Percentiles rank a stretch among this genome's conserved stretches.
Conservation (phyloP, 2,113 vertebrate species). For the Stegostoma tigrinum region DNA sequence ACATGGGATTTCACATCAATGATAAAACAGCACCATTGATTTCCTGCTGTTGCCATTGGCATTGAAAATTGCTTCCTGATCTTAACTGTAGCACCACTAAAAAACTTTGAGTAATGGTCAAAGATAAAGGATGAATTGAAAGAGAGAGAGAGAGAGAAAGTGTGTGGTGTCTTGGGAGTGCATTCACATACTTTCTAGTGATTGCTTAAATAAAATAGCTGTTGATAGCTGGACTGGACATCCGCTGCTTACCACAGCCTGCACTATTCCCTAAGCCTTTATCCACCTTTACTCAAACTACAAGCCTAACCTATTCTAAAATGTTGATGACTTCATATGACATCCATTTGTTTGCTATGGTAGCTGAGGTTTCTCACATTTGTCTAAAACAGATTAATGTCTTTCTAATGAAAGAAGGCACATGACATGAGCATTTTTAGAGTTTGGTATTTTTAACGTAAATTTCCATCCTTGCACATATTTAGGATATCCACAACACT, state of each 20-base stretch:
- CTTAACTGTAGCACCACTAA: not conserved
- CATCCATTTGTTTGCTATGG: not conserved
- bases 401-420: not conserved
- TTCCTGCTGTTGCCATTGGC: not conserved
- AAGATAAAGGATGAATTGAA: not conserved
- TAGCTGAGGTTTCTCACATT: not conserved
- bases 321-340: not conserved
- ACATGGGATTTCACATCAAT: not conserved
- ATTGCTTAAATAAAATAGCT: not conserved
- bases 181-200: not conserved
- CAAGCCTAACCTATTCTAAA: not conserved
- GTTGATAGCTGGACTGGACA: not conserved
- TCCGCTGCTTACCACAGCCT: not conserved
- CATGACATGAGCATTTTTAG: not conserved
- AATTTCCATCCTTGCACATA: not conserved
- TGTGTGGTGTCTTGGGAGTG: not conserved
- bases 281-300: not conserved
- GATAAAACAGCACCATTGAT: not conserved
- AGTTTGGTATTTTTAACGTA: not conserved
- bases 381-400: not conserved
- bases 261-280: not conserved
- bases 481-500: not conserved
- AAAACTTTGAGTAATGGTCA: not conserved
- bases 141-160: not conserved
- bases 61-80: not conserved